Conservation (phyloP, 2,888 invertebrate genomes). For the Leptura quadrifasciata region DNA sequence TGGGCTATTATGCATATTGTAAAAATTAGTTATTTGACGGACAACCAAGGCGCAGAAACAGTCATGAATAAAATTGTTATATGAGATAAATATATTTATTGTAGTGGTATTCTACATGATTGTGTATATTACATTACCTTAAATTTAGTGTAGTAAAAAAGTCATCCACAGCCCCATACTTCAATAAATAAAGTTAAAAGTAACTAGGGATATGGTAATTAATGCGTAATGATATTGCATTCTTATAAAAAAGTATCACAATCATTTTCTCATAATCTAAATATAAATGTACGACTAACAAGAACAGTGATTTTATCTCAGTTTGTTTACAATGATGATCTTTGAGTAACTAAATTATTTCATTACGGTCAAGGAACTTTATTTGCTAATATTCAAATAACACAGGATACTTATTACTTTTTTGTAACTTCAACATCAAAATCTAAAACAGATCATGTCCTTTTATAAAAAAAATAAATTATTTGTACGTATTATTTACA, state of each 20-base stretch:
- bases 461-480: constrained; percentile 54
- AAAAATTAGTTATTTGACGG: too few species aligned
- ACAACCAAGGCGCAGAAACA: background rate
- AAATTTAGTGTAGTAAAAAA: constrained; percentile 65
- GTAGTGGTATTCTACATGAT: constrained; percentile 65
- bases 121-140: constrained; percentile 66
- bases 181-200: constrained; percentile 57
- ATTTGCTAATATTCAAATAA: constrained; percentile 38
- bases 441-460: constrained; percentile 34
- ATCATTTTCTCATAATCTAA: constrained; percentile 57
- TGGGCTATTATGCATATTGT: too few species aligned
- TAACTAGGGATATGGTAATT: constrained; percentile 60
- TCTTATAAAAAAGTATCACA: constrained; percentile 65
- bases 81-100: constrained; percentile 61
- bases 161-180: constrained; percentile 67
- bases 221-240: constrained; percentile 58
- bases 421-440: constrained; percentile 48
- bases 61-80: background rate
- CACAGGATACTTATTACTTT: constrained; percentile 40
- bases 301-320: constrained; percentile 36
- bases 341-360: constrained; percentile 18
- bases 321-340: constrained; percentile 31
- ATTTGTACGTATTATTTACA: constrained; percentile 52
- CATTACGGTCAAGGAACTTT: constrained; percentile 40
- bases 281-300: constrained; percentile 47